Evolutionary conservation across 2,113 vertebrate genomes (phyloP).

Genomic region (Otolemur garnettii): DNA sequence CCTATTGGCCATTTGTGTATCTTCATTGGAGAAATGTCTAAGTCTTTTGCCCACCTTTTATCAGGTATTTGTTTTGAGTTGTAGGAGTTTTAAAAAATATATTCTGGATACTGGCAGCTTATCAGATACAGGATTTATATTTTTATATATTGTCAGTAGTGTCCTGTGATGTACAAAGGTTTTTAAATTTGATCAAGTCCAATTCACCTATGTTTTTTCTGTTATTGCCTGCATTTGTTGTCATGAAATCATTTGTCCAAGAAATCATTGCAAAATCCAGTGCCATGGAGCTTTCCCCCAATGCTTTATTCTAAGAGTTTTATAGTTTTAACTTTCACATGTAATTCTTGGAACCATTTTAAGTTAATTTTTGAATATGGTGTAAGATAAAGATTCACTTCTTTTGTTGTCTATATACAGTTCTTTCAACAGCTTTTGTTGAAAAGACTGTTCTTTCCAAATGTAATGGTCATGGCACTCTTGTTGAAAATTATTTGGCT

Average conservation of each 20-base stretch:
- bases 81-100: neutral
- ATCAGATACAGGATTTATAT: neutral
- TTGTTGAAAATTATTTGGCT: neutral
- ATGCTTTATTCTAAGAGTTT: neutral
- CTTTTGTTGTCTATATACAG: neutral
- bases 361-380: slow-evolving; percentile 1
- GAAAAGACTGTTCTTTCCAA: neutral
- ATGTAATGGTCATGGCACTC: neutral
- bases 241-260: neutral
- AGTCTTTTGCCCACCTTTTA: neutral
- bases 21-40: neutral
- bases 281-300: neutral
- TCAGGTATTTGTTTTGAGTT: neutral
- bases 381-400: neutral
- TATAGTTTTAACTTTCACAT: neutral
- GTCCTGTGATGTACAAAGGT: neutral
- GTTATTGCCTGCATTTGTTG: neutral
- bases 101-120: neutral
- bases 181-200: neutral
- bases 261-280: neutral
- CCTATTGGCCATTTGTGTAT: neutral
- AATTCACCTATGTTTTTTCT: neutral
- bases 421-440: neutral
- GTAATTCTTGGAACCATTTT: neutral
- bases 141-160: neutral